Evolutionary conservation across 2,888 invertebrate genomes (phyloP), one percentile per base, ranked within the genome.

Genomic region (Lypha dubia): DNA sequence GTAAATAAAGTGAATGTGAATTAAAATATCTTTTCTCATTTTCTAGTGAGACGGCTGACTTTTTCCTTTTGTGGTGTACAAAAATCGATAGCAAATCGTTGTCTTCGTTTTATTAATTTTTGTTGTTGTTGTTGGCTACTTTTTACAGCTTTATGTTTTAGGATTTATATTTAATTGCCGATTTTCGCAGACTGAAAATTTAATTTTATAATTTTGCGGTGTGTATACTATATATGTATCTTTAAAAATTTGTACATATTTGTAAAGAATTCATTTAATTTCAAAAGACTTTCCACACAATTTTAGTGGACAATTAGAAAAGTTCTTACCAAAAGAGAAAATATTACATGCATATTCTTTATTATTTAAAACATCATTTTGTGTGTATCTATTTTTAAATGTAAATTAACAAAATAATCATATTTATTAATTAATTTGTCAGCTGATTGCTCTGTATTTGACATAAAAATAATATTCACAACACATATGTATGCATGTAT

Each of bases 61-160:
- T 68, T 80, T 80, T 81, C 56, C 60, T 68, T 81, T 62, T 80
- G 65, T 68, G 73, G 65, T 68, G 41, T 74, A 70, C 53, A 58
- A 84, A 84, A 84, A 84, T 84, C 84, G 81, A 84, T 84, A 84
- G 56, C 63, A 84, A 80, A 82, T 84, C 84, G 84, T 84, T 73
- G 44, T 79, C 67, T 80, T 84, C 68, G 68, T 79, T 71, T 56
- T 74, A 49, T 53, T 53, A 53, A 35, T 22, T 44, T 68, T 71
- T 62, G 9, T 44, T 68, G 53, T 15, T 74, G 35, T 41, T 73
- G 46, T 32, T 76, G 20, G 65, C 71, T 74, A 41, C n/a, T 67
- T 44, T 71, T 35, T 71, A 60, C 71, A 71, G 38, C 53, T 81
- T 44, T 75, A 41, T 63, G 24, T 70, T 84, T 74, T 63, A 67